Base-by-base conservation (phyloP, 2,888 invertebrate genomes). In the Lathronympha strigana region DNA sequence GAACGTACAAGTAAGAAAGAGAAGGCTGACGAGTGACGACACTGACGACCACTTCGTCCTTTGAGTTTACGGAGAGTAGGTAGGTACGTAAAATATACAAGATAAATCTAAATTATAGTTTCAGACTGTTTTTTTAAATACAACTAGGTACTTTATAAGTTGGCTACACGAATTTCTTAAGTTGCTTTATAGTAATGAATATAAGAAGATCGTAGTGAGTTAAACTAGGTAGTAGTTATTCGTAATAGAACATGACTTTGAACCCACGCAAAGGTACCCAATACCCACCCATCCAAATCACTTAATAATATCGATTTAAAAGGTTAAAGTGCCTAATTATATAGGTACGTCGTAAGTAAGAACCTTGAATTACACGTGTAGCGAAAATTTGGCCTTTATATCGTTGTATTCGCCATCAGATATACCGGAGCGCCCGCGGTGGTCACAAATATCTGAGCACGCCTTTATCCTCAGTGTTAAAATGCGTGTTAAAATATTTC, bases 111-210 rank as follows among this genome's bases (percentile, higher is more conserved):
- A 15, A 17, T 8, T 17, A 2, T 19, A 40, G 17, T 8, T 40
- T 17, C 40, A 40, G 11, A 43, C 19, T n/a, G 36, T n/a, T 28
- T 28, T 4, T 28, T 3, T 9, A 31, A 1, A 40, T 21, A 43
- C 19, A 9, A n/a, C 4, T 23, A n/a, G 1, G 4, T 19, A 43
- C 17, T 15, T 43, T 15, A 11, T 4, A 13, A 13, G 23, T 47
- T 57, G 31, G 31, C 40, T 57, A n/a, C 57, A 57, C 31, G 43
- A 45, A 57, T 31, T 57, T 57, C n/a, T 57, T 11, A 45, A 57
- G 31, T 45, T 45, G 43, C 45, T 21, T 2, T 9, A n/a, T 21
- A 43, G 57, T 57, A 55, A 28, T 31, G 31, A 31, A 4, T 38
- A 49, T 49, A 6, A 54, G 55, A 57, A 57, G 43, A 57, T 21